phyloP scores from a whole-genome alignment of 2,113 vertebrate genomes.

The Trogon surrucura region DNA sequence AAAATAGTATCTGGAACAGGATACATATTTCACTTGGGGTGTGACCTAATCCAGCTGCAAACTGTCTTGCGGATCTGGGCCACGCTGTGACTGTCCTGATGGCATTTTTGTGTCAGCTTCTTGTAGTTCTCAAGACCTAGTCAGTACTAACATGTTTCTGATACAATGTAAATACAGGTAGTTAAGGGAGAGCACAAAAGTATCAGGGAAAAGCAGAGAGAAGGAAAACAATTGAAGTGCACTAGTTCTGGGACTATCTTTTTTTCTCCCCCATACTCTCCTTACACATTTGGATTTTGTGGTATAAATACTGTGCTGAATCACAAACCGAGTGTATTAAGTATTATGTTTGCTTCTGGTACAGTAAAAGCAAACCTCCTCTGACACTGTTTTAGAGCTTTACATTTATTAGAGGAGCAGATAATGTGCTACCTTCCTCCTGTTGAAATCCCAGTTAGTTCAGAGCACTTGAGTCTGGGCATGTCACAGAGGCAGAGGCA shows the following conservation, averaged over 20 bases:
- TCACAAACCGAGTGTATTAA: not conserved
- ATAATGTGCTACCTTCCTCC: not conserved
- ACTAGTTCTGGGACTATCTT: not conserved
- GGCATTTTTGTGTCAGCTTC: rapidly evolving
- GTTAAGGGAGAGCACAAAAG: not conserved
- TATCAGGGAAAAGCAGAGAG: not conserved
- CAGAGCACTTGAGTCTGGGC: not conserved
- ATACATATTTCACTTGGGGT: not conserved
- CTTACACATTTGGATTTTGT: not conserved
- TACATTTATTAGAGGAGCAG: not conserved
- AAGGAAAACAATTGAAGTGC: not conserved
- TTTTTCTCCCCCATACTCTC: not conserved
- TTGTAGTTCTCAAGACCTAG: not conserved
- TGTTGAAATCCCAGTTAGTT: not conserved
- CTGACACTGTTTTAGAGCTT: not conserved
- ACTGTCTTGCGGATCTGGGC: rapidly evolving
- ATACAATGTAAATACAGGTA: not conserved
- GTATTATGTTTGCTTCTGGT: not conserved
- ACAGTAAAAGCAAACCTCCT: not conserved
- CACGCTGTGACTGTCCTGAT: not conserved
- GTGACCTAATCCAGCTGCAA: not conserved
- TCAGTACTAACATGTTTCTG: not conserved
- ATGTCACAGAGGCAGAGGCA: not conserved
- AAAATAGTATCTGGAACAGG: not conserved
- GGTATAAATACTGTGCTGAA: not conserved